Conservation (phyloP, 2,888 invertebrate genomes). For the Agrilus mali region DNA sequence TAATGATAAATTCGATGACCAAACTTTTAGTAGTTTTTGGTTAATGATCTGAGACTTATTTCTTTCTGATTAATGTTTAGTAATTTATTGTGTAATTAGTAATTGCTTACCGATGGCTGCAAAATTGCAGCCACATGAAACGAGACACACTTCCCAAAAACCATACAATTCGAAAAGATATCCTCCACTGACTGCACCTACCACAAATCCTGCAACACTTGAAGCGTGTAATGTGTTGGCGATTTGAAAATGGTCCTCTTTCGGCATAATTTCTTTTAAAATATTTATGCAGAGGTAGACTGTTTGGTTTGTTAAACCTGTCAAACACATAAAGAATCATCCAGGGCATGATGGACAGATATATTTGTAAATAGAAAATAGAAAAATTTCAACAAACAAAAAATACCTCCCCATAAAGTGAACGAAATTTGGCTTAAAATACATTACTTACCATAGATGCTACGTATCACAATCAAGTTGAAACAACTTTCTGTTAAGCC, state of each 20-base stretch:
- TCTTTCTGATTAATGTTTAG: too few relatives aligned
- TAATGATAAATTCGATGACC: too few relatives aligned
- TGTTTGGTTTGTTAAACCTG: constrained; percentile 59
- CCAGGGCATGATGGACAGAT: too few relatives aligned
- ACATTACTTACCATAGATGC: too few relatives aligned
- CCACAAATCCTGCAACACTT: constrained; percentile 53
- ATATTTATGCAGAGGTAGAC: constrained; percentile 53
- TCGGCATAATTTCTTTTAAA: constrained; percentile 46
- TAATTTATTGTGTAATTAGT: not conserved
- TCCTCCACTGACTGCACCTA: constrained; percentile 58
- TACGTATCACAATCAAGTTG: too few relatives aligned
- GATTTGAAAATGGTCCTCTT: constrained; percentile 40
- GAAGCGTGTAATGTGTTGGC: constrained; percentile 56
- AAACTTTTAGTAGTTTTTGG: too few relatives aligned
- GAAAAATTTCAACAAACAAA: too few relatives aligned
- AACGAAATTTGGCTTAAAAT: too few relatives aligned
- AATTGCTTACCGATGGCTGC: constrained; percentile 2
- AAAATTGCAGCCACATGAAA: constrained; percentile 1
- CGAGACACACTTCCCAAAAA: constrained; percentile 37
- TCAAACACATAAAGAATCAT: constrained; percentile 6
- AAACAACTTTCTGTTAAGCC: too few relatives aligned
- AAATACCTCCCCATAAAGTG: too few relatives aligned
- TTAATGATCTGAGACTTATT: too few relatives aligned
- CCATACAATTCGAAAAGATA: constrained; percentile 47
- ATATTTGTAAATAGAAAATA: too few relatives aligned